Evolutionary conservation across 2,797 vertebrate species (phyloP).

Genomic region (Chloroceryle amazona): DNA sequence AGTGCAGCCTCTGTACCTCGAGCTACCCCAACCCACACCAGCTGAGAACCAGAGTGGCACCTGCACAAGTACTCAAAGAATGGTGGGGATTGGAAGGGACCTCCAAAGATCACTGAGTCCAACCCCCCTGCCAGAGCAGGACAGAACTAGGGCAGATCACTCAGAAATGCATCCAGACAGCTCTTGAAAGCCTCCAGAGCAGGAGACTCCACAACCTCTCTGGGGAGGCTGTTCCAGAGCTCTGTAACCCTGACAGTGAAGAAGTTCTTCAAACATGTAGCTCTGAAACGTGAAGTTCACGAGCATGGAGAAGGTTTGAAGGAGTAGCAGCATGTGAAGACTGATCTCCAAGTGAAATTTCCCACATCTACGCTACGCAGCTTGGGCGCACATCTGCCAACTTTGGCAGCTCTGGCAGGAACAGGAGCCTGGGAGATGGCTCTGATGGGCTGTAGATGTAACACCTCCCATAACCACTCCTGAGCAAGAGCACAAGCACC

Average conservation of each 20-base stretch:
- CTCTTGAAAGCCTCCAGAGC: too few species aligned
- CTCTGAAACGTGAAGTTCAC: background rate
- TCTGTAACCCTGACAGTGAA: too few species aligned
- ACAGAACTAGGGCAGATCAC: too few species aligned
- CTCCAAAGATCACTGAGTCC: too few species aligned
- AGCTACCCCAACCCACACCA: fast-evolving
- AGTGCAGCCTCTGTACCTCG: background rate
- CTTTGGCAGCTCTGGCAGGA: conserved; percentile 45
- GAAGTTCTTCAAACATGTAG: background rate
- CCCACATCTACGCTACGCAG: background rate
- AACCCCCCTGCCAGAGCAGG: too few species aligned
- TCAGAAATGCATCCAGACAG: too few species aligned
- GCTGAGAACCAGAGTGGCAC: background rate
- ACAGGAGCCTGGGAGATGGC: background rate
- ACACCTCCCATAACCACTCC: background rate
- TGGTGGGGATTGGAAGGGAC: too few species aligned
- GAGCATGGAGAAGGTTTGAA: background rate
- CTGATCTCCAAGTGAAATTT: background rate
- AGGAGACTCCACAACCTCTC: too few species aligned
- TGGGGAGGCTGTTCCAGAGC: too few species aligned
- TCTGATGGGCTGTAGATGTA: conserved; percentile 35
- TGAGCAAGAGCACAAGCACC: background rate
- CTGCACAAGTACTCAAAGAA: background rate
- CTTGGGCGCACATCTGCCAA: conserved; percentile 58
- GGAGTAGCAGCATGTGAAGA: background rate